Evolutionary conservation across 2,888 invertebrate genomes (phyloP), one percentile per base, ranked within the genome.

Genomic region (Petrolisthes manimaculis): DNA sequence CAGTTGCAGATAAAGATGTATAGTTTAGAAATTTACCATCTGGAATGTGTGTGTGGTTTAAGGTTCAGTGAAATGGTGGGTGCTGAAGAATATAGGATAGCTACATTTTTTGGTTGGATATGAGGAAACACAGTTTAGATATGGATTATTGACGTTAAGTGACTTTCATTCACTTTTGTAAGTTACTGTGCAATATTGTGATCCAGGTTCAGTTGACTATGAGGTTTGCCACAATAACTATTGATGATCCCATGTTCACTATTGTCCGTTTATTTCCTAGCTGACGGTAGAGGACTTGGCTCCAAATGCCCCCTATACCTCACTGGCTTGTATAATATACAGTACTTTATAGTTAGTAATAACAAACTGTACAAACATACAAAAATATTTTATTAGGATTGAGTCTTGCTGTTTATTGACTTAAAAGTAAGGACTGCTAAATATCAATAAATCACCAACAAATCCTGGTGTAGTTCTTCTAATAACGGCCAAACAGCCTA

Each of bases 181-280:
- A 86, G 78, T 83, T 83, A 82, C 78, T 67, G 86, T 87, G 87
- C 87, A 87, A 81, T 87, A 87, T 78, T 83, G 56, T 83, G 77
- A 78, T 53, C 78, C 83, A 79, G 85, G 55, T 85, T 79, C 69
- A 75, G 54, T 67, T 78, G 79, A 69, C 79, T 54, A 78, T 14
- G 14, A 78, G 84, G 56, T 61, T 18, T 84, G 77, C 84, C 18
- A 51, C 84, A 77, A 55, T 74, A 37, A 37, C 2, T 37, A 37
- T 61, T 67, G 67, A 81, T 81, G 67, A 67, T 82, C 8, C 67
- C 37, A 37, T 37, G 37, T 37, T 37, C 37, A 37, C 37, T 37
- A 37, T 37, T 37, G 37, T 37, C 37, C 37, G 37, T 37, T 37
- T 37, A 37, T 37, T 37, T 37, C 37, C 37, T 37, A 37, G 37